These are phyloP conservation scores for Philaethria dido DNA, from an alignment of 2,888 invertebrate species.

Conservation along the genomic window DNA sequence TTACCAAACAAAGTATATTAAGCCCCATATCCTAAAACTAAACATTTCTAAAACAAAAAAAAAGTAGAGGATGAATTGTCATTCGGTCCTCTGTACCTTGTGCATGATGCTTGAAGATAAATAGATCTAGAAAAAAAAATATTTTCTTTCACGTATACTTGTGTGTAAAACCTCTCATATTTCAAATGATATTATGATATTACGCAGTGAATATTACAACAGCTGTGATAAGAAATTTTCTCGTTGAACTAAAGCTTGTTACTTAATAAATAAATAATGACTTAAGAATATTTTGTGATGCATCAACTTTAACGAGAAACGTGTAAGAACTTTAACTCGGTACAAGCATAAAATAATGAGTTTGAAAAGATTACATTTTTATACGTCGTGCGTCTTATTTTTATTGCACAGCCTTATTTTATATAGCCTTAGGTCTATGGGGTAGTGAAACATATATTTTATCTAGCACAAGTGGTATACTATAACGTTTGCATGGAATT, in stretches of 20 bases:
- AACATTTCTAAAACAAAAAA: neutral
- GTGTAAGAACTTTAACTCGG: constrained; percentile 20
- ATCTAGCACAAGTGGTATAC: neutral
- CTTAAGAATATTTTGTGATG: constrained; percentile 9
- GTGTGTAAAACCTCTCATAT: neutral
- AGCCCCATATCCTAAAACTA: too few relatives aligned
- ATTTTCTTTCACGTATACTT: neutral
- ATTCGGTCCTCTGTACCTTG: neutral
- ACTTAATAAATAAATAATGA: constrained; percentile 25
- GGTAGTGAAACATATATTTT: neutral
- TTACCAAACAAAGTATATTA: too few relatives aligned
- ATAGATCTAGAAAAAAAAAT: neutral
- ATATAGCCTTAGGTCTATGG: neutral
- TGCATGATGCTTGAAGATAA: neutral
- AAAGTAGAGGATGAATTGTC: neutral
- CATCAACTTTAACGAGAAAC: constrained; percentile 26
- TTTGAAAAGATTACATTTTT: constrained; percentile 16
- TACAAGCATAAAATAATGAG: constrained; percentile 22
- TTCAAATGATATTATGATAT: constrained; percentile 2
- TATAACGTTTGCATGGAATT: neutral
- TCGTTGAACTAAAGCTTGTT: constrained; percentile 15
- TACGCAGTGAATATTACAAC: constrained; percentile 9
- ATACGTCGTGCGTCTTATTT: constrained; percentile 3
- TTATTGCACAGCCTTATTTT: neutral
- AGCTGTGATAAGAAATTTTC: constrained; percentile 21